These are phyloP conservation scores for Jordanella pulchra DNA, from an alignment of 2,797 vertebrate genomes.

Conservation along the genomic window DNA sequence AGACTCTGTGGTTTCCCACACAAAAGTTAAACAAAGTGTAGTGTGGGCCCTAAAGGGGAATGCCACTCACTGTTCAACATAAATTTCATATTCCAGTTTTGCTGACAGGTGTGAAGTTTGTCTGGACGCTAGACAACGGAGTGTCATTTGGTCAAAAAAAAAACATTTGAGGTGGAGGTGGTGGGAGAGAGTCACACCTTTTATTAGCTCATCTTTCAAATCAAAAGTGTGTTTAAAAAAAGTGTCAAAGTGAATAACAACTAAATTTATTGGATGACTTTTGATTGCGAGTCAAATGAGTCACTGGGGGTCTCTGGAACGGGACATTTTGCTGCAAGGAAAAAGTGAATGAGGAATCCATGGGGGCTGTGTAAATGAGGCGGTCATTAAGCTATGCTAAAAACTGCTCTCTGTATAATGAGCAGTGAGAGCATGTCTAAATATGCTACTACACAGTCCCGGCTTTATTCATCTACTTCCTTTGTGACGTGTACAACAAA, in stretches of 20 bases:
- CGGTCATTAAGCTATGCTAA: conserved; percentile 4
- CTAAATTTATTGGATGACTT: background rate
- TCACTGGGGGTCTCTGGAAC: background rate
- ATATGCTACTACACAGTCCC: background rate
- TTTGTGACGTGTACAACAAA: background rate
- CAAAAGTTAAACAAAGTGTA: conserved; percentile 12
- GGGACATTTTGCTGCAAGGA: conserved; percentile 6
- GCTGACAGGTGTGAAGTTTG: background rate
- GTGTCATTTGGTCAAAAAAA: background rate
- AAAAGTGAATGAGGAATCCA: conserved; percentile 27
- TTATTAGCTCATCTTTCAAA: too few species aligned
- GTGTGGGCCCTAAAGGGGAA: conserved; percentile 37
- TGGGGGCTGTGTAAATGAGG: background rate
- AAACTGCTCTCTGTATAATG: background rate
- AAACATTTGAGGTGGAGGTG: background rate
- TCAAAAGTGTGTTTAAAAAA: background rate
- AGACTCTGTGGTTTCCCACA: conserved; percentile 36
- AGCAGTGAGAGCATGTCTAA: background rate
- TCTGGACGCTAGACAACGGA: background rate
- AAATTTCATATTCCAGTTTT: background rate
- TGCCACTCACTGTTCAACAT: background rate
- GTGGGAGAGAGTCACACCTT: background rate
- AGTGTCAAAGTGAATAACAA: background rate
- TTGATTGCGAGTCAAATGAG: conserved; percentile 15
- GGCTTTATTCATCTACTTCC: background rate